Evolutionary conservation across 2,888 invertebrate species (phyloP).

Genomic region (Drosophila setosimentum): DNA sequence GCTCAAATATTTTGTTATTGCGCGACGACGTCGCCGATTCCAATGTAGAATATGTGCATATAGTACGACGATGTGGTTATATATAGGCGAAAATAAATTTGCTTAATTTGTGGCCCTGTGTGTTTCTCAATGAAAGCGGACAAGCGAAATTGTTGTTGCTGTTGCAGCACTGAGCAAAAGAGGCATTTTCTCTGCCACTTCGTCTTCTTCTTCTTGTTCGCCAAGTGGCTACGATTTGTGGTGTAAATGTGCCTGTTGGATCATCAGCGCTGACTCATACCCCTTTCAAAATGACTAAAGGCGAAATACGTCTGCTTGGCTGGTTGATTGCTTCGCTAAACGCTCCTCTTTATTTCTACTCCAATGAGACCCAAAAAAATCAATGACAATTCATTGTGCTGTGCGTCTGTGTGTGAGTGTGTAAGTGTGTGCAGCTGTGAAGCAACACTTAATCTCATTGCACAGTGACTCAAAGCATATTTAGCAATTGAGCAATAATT

Average conservation of each 20-base stretch:
- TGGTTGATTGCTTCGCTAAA: slow-evolving; percentile 23
- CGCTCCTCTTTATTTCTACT: slow-evolving; percentile 26
- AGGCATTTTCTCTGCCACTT: slow-evolving; percentile 6
- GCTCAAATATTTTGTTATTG: slow-evolving; percentile 76
- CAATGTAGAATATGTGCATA: slow-evolving; percentile 31
- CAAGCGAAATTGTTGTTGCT: slow-evolving; percentile 55
- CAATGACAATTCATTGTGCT: slow-evolving; percentile 69
- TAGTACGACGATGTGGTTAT: slow-evolving; percentile 14
- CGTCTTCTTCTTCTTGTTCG: neutral
- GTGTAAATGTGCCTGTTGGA: slow-evolving; percentile 36
- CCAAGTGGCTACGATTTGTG: slow-evolving; percentile 29
- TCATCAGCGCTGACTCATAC: slow-evolving; percentile 58
- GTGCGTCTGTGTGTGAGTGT: slow-evolving; percentile 29
- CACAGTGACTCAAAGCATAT: slow-evolving; percentile 38
- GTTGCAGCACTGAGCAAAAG: slow-evolving; percentile 54
- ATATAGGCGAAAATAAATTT: slow-evolving; percentile 59
- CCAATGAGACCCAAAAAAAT: slow-evolving; percentile 63
- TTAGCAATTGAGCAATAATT: neutral
- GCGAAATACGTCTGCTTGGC: slow-evolving; percentile 36
- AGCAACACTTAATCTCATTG: slow-evolving; percentile 35
- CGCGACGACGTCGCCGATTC: slow-evolving; percentile 38
- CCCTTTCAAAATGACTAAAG: slow-evolving; percentile 64
- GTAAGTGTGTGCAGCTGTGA: slow-evolving; percentile 42
- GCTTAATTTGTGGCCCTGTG: slow-evolving; percentile 61
- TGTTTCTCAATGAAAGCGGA: slow-evolving; percentile 69